These are phyloP conservation scores for Cataglyphis albicans DNA, from an alignment of 2,888 invertebrate genomes.

Conservation along the genomic window DNA sequence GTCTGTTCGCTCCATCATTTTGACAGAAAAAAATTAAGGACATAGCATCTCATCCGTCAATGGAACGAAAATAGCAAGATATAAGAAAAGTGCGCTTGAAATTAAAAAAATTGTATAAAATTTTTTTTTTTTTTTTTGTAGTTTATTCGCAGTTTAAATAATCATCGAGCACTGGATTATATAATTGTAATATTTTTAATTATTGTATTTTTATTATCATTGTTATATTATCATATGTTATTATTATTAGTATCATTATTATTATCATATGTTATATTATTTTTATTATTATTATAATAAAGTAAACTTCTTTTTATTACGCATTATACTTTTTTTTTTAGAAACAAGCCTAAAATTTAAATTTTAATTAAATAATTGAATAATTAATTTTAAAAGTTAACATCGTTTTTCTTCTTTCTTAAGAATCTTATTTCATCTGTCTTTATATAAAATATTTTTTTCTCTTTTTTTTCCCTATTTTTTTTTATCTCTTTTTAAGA, in stretches of 20 bases:
- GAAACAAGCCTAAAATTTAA: no score
- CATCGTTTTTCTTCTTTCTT: no score
- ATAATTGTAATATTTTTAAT: background rate
- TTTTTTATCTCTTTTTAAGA: background rate
- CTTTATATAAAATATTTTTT: background rate
- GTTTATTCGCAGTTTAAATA: background rate
- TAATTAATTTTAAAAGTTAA: background rate
- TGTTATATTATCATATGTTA: background rate
- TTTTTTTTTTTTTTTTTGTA: background rate
- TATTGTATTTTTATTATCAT: background rate
- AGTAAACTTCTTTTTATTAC: background rate
- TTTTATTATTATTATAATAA: background rate
- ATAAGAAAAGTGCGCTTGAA: background rate
- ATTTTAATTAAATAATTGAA: background rate
- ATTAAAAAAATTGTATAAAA: slow-evolving; percentile 17
- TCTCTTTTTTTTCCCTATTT: background rate
- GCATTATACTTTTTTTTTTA: no score
- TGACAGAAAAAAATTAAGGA: slow-evolving; percentile 28
- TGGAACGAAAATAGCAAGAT: slow-evolving; percentile 20
- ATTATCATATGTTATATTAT: background rate
- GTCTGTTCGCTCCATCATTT: slow-evolving; percentile 1
- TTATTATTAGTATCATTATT: background rate
- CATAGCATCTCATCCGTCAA: background rate
- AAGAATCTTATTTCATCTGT: no score
- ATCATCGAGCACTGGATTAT: background rate